Percentiles rank a stretch among this genome's conserved stretches.
Conservation (phyloP, 2,888 invertebrate genomes). For the Horisme vitalbata region DNA sequence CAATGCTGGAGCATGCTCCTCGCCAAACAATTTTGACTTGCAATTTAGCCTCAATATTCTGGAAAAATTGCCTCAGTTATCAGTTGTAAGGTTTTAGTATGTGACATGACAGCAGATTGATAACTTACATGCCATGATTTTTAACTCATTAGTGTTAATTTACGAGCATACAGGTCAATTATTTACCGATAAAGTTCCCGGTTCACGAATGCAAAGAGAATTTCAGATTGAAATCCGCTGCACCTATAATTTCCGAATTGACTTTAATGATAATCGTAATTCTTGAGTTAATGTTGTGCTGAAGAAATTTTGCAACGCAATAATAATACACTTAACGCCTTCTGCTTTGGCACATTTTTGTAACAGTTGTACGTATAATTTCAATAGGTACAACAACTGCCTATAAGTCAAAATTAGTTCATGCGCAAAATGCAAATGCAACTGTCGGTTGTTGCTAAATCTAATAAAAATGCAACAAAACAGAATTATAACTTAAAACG, state of each 20-base stretch:
- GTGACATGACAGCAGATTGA: conserved; percentile 42
- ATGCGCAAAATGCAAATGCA: too few relatives aligned
- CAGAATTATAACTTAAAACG: too few relatives aligned
- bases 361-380: too few relatives aligned
- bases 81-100: conserved; percentile 39
- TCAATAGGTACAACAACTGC: too few relatives aligned
- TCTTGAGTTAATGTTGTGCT: conserved; percentile 30
- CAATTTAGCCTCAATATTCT: not conserved
- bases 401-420: too few relatives aligned
- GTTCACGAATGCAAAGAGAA: conserved; percentile 61
- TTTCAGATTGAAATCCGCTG: conserved; percentile 62
- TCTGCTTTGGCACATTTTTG: conserved; percentile 4
- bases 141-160: conserved; percentile 72
- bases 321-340: conserved; percentile 14
- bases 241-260: conserved; percentile 52
- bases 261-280: conserved; percentile 39
- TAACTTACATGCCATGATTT: conserved; percentile 52
- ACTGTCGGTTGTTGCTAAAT: too few relatives aligned
- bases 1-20: too few relatives aligned
- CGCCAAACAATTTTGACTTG: too few relatives aligned
- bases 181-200: conserved; percentile 65
- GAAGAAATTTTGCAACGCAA: conserved; percentile 31
- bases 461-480: too few relatives aligned
- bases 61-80: conserved; percentile 37
- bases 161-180: conserved; percentile 64